These are phyloP conservation scores for Phengaris arion DNA, from an alignment of 2,888 invertebrate genomes.

Conservation along the genomic window DNA sequence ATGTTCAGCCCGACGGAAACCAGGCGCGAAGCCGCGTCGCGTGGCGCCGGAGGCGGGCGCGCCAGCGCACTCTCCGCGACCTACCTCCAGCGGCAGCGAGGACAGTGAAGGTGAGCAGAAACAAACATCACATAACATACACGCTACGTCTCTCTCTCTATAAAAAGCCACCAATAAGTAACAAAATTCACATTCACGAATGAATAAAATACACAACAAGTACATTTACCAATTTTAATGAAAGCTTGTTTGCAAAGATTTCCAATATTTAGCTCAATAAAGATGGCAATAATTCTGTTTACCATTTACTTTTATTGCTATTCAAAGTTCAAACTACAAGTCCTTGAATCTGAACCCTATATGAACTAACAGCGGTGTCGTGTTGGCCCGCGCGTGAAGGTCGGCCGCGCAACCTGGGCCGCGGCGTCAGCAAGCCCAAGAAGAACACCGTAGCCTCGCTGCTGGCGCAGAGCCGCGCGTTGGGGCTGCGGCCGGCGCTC, in stretches of 20 bases:
- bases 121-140: no score
- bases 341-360: background rate
- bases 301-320: no score
- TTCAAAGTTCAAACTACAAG: no score
- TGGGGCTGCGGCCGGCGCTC: constrained; percentile 88
- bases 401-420: constrained; percentile 89
- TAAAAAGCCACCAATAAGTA: no score
- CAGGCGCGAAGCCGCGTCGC: constrained; percentile 82
- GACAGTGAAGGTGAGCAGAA: constrained; percentile 77
- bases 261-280: no score
- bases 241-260: no score
- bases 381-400: constrained; percentile 83
- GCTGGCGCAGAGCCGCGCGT: constrained; percentile 90
- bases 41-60: constrained; percentile 68
- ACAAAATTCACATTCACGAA: no score
- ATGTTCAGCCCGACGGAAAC: constrained; percentile 84
- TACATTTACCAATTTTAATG: no score
- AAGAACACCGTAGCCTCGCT: constrained; percentile 95
- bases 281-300: no score
- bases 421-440: constrained; percentile 94
- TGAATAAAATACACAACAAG: no score
- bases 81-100: constrained; percentile 80
- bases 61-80: constrained; percentile 64
- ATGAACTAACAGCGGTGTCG: constrained; percentile 51
- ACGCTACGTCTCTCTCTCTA: no score